Percentiles rank a stretch among this genome's conserved stretches.
These are phyloP conservation scores for Ectropis crepuscularia DNA, from an alignment of 2,888 invertebrate species.

Conservation along the genomic window DNA sequence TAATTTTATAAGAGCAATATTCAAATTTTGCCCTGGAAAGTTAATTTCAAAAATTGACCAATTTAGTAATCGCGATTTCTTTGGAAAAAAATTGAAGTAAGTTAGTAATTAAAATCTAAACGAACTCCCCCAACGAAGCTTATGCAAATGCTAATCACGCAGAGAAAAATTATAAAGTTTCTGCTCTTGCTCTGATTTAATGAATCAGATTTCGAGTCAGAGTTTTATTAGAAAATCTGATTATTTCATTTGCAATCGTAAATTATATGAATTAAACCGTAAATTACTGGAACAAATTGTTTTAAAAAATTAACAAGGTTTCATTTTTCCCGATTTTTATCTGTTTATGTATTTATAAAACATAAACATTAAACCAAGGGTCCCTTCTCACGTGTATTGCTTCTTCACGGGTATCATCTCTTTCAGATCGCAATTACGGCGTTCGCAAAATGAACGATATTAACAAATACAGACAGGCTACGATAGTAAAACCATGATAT, in stretches of 20 bases:
- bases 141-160: constrained; percentile 71
- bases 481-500: constrained; percentile 22
- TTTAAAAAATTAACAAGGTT: background rate
- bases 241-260: too few species aligned
- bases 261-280: too few species aligned
- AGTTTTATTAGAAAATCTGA: background rate
- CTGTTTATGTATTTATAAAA: too few species aligned
- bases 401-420: too few species aligned
- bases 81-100: constrained; percentile 18
- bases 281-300: too few species aligned
- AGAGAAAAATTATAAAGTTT: constrained; percentile 62
- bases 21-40: too few species aligned
- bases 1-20: too few species aligned
- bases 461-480: constrained; percentile 8
- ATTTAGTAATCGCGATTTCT: constrained; percentile 29
- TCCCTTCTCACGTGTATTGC: too few species aligned
- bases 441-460: constrained; percentile 3
- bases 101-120: constrained; percentile 57
- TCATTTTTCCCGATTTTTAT: background rate
- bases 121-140: constrained; percentile 50
- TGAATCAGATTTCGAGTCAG: constrained; percentile 5
- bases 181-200: constrained; percentile 19
- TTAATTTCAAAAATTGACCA: background rate
- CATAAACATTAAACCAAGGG: too few species aligned
- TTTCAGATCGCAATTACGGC: background rate